Evolutionary conservation across 2,113 vertebrate species (phyloP), one percentile per base, ranked within the genome.

Genomic region (Tinamus guttatus): DNA sequence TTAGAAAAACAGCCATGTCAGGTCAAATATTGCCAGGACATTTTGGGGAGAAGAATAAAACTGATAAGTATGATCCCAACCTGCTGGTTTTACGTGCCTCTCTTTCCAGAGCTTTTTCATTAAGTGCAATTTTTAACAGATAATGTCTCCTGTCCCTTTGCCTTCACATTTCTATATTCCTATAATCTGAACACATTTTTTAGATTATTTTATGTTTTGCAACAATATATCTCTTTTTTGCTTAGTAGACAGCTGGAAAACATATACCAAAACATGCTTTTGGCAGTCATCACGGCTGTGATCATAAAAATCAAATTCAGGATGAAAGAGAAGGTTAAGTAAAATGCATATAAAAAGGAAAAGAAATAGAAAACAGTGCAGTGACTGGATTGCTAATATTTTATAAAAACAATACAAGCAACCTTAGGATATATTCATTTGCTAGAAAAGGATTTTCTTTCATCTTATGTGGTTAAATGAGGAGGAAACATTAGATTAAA

Each of bases 281-380:
- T 95, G 90, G 81, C 93, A 85, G 75, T 82, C 28, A 11, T 54
- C 45, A 24, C 9, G 45, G 13, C 54, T 83, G 34, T 45, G 80
- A 76, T 75, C 58, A 49, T 92, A 28, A 74, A 94, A 92, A 41
- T 67, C 85, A 87, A 90, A 41, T 24, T 8, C 28, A 36, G 54
- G 52, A 76, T 96, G 63, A 87, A 94, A 89, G 90, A 78, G 76
- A 89, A 90, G 62, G 20, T 89, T 58, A 79, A 19, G 2, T 89
- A 83, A 80, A 82, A 45, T 89, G 12, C 27, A 25, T 68, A 32
- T 58, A 22, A 70, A 38, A 80, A 62, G 25, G 15, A 36, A 76
- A 87, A 78, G 22, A 79, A 54, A 38, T 69, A 92, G 56, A 67
- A 95, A 94, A 59, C 52, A 51, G 28, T 21, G 43, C 36, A 83